phyloP scores from a whole-genome alignment of 2,888 invertebrate species.

The Leucoma salicis region DNA sequence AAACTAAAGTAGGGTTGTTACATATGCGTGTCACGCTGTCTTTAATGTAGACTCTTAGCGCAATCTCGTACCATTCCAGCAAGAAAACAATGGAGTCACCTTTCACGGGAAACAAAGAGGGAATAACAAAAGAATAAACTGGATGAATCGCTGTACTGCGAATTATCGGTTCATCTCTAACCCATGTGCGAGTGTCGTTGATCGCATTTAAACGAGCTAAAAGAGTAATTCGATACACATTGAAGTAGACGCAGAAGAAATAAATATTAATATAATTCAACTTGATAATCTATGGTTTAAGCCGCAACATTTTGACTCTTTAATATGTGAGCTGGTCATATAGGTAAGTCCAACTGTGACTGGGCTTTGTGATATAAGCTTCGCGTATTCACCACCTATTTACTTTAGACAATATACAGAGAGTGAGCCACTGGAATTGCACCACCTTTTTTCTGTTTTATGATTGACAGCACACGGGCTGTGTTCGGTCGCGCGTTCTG shows the following conservation, averaged over 20 bases:
- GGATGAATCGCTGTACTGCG: slow-evolving; percentile 66
- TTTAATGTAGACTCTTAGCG: slow-evolving; percentile 75
- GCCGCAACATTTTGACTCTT: slow-evolving; percentile 29
- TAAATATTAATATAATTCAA: slow-evolving; percentile 35
- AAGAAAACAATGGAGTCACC: slow-evolving; percentile 76
- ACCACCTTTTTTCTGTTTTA: slow-evolving; percentile 70
- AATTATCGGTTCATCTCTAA: slow-evolving; percentile 58
- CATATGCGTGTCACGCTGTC: slow-evolving; percentile 72
- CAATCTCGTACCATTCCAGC: slow-evolving; percentile 69
- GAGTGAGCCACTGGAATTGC: slow-evolving; percentile 67
- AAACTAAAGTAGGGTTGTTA: slow-evolving; percentile 59
- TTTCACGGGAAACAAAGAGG: slow-evolving; percentile 70
- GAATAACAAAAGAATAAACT: slow-evolving; percentile 74
- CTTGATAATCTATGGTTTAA: slow-evolving; percentile 26
- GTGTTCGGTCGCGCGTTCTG: slow-evolving; percentile 75
- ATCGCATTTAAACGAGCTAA: slow-evolving; percentile 58
- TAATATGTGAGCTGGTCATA: slow-evolving; percentile 49
- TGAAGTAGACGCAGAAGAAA: slow-evolving; percentile 30
- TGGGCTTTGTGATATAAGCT: slow-evolving; percentile 53
- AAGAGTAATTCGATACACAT: slow-evolving; percentile 38
- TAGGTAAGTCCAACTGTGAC: slow-evolving; percentile 49
- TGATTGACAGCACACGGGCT: slow-evolving; percentile 79
- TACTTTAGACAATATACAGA: no score
- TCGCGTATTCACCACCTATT: slow-evolving; percentile 40
- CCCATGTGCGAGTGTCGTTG: slow-evolving; percentile 57